Evolutionary conservation across 1,140 invertebrate genomes (phyloP), one percentile per base, ranked within the genome.

Genomic region (Oncopeltus fasciatus): DNA sequence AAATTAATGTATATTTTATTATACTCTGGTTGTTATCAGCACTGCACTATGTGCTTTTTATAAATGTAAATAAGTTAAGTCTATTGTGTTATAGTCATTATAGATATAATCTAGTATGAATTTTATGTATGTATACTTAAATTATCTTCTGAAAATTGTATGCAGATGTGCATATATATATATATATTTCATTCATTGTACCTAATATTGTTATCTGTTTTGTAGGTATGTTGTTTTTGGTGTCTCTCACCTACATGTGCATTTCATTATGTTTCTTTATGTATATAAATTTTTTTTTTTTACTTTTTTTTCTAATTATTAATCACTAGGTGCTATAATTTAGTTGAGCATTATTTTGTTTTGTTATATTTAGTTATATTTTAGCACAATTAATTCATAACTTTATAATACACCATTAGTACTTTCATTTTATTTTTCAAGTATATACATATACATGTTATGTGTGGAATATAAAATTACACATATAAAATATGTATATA

Each of bases 131-230:
- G 5, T 8, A 38, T 8, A 38, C 5, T 38, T 24, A 18, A 53
- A 53, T 24, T 4, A 53, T 53, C 49, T 26, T 53, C 26, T 24
- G 16, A 53, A 24, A 26, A 53, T 24, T 53, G 49, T 53, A 24
- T 24, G 21, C 21, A 5, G n/a, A 20, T 46, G 26, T 53, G 49
- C 49, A 53, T 53, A 24, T 53, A 53, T 24, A 24, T 53, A 24
- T 24, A 53, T 53, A 53, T 53, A 24, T 53, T 24, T 53, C 49
- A 53, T 53, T 53, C 26, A 24, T 53, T 53, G 49, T 53, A 53
- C 49, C 49, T 53, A 53, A 53, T 53, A 26, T 53, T 53, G 49
- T 53, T 53, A 53, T n/a, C n/a, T n/a, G n/a, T n/a, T n/a, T n/a
- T 53, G 49, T 53, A 53, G 49, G 21, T 9, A 24, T 53, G 26